Evolutionary conservation across 2,797 vertebrate genomes (phyloP), one percentile per base, ranked within the genome.

Genomic region (Neosalanx taihuensis): DNA sequence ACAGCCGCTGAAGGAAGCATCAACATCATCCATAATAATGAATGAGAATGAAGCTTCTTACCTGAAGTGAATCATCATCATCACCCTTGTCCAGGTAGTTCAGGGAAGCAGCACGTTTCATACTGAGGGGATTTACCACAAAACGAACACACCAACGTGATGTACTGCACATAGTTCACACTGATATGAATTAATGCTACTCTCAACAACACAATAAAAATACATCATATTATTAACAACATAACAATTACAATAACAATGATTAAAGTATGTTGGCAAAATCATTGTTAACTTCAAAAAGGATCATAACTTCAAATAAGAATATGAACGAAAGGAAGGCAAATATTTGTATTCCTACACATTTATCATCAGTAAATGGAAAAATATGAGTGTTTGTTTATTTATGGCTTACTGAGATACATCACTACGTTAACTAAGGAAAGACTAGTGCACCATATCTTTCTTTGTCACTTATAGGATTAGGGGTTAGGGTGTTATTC

Each of bases 101-200:
- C 46, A 84, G 72, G 3, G 82, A 84, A 3, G 77, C 77, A 0
- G 82, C 79, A 41, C 82, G 76, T 68, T 84, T 81, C 72, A 84
- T 76, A 35, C 82, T 84, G 49, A 20, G n/a, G 10, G 53, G 17
- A 33, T 72, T 17, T 10, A 71, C 51, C 13, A 10, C 62, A 12
- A 41, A 30, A 29, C 37, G 3, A 17, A 67, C 7, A 67, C 7
- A 41, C 33, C 33, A 35, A 9, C 3, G 46, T 6, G 6, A 5
- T 7, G 17, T 37, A 3, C 57, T 51, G 13, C 6, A 5, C 6
- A 35, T 35, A 51, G 49, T 51, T 13, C 9, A 17, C 13, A 51
- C 1, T 51, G 12, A 9, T 13, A 51, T 17, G 13, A 3, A 51
- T 35, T 51, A 51, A 13, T 51, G 9, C 49, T 53, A 53, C 15